These are phyloP conservation scores for Amphibalanus amphitrite DNA, from an alignment of 1,140 invertebrate species.

Conservation along the genomic window DNA sequence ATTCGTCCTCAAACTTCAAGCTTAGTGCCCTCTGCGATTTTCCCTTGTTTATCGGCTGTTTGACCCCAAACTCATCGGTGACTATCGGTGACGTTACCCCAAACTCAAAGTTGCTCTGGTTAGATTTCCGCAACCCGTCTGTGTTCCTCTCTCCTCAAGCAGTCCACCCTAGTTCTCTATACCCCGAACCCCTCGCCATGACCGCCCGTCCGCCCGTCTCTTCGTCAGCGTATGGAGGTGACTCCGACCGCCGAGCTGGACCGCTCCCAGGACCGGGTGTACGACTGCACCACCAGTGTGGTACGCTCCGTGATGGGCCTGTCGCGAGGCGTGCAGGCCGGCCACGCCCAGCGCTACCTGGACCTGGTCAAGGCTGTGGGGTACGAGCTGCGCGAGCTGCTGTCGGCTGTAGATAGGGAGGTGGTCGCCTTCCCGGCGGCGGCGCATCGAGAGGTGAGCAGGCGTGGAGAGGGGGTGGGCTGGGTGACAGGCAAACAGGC, in stretches of 20 bases:
- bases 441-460: slow-evolving; percentile 42
- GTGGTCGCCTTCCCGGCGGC: slow-evolving; percentile 51
- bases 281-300: slow-evolving; percentile 73
- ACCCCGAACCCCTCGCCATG: slow-evolving; percentile 2
- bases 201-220: slow-evolving; percentile 7
- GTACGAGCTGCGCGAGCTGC: slow-evolving; percentile 51
- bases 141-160: no score
- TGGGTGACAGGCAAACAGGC: no score
- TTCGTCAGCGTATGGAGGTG: slow-evolving; percentile 31
- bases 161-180: no score
- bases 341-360: slow-evolving; percentile 50
- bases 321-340: slow-evolving; percentile 61
- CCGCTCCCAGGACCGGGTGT: slow-evolving; percentile 66
- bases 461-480: not conserved
- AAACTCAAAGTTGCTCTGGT: no score
- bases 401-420: slow-evolving; percentile 66
- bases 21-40: no score
- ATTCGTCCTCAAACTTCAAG: no score
- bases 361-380: slow-evolving; percentile 68
- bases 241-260: slow-evolving; percentile 50
- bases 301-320: slow-evolving; percentile 76
- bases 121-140: no score
- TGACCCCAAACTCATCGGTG: no score
- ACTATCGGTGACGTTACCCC: no score
- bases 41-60: no score